Evolutionary conservation across 2,888 invertebrate genomes (phyloP), one percentile per base, ranked within the genome.

Genomic region (Agrilus cyanescens): DNA sequence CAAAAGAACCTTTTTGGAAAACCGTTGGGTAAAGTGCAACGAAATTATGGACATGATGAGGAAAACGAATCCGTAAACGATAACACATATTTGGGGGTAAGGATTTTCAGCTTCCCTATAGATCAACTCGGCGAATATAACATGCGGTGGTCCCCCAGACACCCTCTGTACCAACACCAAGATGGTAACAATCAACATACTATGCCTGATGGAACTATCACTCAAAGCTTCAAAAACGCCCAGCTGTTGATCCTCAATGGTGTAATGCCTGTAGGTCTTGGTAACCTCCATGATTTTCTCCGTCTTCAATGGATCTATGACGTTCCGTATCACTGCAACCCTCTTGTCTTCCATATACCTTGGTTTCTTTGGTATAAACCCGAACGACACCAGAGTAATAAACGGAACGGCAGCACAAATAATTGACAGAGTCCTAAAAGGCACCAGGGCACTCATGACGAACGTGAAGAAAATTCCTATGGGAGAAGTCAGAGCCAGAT

Each of bases 41-140:
- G 49, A 44, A 6, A 54, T 30, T 4, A 46, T 7, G 12, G 47
- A 46, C 16, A 18, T 44, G 15, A 54, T 32, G 7, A 53, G 29
- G 37, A 50, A 50, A 29, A 44, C 37, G 4, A 49, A 32, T 2
- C 50, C 46, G 32, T 53, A 54, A 29, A 52, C 38, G 8, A 53
- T 50, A 5, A 48, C 40, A 47, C 49, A 49, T 4, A 53, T 40
- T 38, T 52, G 50, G 7, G 54, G 51, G 15, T 48, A 41, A 0
- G 48, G 50, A 40, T 49, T 51, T 12, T 38, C 34, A 4, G 49
- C 45, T 1, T 45, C 38, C 2, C 33, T 47, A 38, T 53, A 52
- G 20, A 54, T 52, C n/a, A 54, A 50, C 34, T 53, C 49, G 20
- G 51, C 46, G 29, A 51, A 54, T 8, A 54, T 49, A 5, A 54